phyloP scores from a whole-genome alignment of 1,140 invertebrate genomes.

The Papilio machaon region DNA sequence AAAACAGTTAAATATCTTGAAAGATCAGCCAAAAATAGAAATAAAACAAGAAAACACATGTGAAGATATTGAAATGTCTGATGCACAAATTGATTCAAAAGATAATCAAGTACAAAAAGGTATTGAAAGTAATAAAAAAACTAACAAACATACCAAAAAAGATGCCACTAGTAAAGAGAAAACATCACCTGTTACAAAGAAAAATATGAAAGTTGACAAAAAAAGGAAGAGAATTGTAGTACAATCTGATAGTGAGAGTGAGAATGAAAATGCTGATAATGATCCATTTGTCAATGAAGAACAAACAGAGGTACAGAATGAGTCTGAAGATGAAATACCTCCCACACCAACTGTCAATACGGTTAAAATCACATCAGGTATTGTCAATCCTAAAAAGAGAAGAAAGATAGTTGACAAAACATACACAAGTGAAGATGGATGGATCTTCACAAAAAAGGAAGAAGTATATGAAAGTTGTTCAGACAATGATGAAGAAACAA shows the following conservation, averaged over 20 bases:
- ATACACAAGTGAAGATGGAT: slow-evolving; percentile 75
- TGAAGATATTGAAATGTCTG: slow-evolving; percentile 37
- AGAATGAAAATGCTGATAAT: slow-evolving; percentile 62
- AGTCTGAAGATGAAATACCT: slow-evolving; percentile 79
- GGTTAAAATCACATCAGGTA: slow-evolving; percentile 72
- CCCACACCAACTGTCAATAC: slow-evolving; percentile 66
- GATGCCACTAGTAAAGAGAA: slow-evolving; percentile 42
- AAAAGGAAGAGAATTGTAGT: slow-evolving; percentile 73
- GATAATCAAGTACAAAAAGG: slow-evolving; percentile 19
- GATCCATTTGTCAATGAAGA: slow-evolving; percentile 63
- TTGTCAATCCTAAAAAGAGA: slow-evolving; percentile 73
- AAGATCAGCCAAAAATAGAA: slow-evolving; percentile 39
- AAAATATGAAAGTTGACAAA: slow-evolving; percentile 69
- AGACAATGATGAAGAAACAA: slow-evolving; percentile 65
- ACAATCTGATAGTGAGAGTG: slow-evolving; percentile 77
- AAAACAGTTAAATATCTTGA: slow-evolving; percentile 37
- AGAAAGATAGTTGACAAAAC: slow-evolving; percentile 77
- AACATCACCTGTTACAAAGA: slow-evolving; percentile 58
- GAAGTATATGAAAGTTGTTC: slow-evolving; percentile 77
- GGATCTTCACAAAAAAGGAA: slow-evolving; percentile 73
- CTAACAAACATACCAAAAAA: slow-evolving; percentile 41
- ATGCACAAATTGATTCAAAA: slow-evolving; percentile 16
- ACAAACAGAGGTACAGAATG: slow-evolving; percentile 43
- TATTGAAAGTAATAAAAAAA: slow-evolving; percentile 25
- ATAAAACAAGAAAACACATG: slow-evolving; percentile 43